Conservation (phyloP, 1,140 invertebrate genomes). For the Stegodyphus dumicola region DNA sequence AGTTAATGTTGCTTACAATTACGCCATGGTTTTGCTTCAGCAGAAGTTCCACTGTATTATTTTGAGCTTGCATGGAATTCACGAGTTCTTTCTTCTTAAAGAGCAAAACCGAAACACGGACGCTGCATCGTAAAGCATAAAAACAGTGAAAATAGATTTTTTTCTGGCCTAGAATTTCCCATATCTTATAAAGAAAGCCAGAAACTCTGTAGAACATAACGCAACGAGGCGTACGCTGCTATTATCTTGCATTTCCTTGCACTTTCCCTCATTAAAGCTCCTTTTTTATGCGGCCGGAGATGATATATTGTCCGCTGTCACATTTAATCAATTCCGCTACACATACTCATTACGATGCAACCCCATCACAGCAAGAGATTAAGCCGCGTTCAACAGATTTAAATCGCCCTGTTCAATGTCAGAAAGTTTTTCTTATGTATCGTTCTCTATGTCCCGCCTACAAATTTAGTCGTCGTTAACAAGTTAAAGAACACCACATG, state of each 20-base stretch:
- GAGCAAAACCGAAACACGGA: too few species aligned
- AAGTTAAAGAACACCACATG: neutral
- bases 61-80: too few species aligned
- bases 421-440: conserved; percentile 1
- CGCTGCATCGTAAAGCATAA: too few species aligned
- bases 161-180: too few species aligned
- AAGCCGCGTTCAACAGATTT: conserved; percentile 53
- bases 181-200: too few species aligned
- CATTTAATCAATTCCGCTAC: conserved; percentile 52
- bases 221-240: neutral
- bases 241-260: conserved; percentile 9
- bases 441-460: neutral
- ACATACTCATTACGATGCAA: conserved; percentile 39
- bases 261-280: conserved; percentile 21
- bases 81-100: too few species aligned
- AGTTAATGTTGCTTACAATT: too few species aligned
- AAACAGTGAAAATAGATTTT: too few species aligned
- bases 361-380: neutral
- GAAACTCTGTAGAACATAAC: neutral
- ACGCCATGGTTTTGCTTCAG: too few species aligned
- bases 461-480: neutral
- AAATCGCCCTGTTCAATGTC: conserved; percentile 32
- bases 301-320: conserved; percentile 50
- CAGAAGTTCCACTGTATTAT: too few species aligned
- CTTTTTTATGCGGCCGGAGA: neutral